These are phyloP conservation scores for Henricia sp. DNA, from an alignment of 53 echinoderm and acorn worm species.

Conservation along the genomic window DNA sequence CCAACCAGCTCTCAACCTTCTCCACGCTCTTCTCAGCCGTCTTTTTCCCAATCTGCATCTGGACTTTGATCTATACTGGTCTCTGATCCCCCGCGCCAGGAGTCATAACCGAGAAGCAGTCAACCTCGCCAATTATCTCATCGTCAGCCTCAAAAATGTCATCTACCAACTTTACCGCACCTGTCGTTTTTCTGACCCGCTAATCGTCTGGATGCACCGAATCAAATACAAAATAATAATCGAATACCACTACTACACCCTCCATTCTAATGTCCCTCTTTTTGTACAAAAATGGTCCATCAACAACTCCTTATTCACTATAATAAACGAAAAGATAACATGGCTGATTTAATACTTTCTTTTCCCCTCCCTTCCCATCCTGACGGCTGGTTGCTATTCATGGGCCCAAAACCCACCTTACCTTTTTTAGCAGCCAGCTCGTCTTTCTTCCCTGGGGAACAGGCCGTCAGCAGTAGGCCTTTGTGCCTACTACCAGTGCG, in stretches of 20 bases:
- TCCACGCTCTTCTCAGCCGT: neutral
- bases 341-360: neutral
- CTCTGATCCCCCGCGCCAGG: slow-evolving; percentile 19
- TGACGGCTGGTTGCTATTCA: too few species aligned
- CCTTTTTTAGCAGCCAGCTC: too few species aligned
- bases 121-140: slow-evolving; percentile 1
- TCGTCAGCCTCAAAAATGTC: slow-evolving; percentile 20
- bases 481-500: too few species aligned
- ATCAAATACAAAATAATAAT: slow-evolving; percentile 12
- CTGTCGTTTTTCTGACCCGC: neutral
- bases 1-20: slow-evolving; percentile 7
- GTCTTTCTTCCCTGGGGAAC: too few species aligned
- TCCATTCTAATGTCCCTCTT: neutral
- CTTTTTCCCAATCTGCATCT: slow-evolving; percentile 6
- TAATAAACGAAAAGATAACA: neutral
- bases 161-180: slow-evolving; percentile 38
- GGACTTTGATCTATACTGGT: slow-evolving; percentile 15
- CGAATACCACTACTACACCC: neutral
- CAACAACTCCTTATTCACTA: neutral
- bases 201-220: neutral
- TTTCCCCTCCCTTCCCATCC: neutral
- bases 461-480: too few species aligned
- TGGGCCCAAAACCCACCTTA: too few species aligned
- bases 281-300: slow-evolving; percentile 3
- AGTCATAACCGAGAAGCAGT: neutral